phyloP scores from a whole-genome alignment of 2,113 vertebrate genomes.

The Erinaceus europaeus region DNA sequence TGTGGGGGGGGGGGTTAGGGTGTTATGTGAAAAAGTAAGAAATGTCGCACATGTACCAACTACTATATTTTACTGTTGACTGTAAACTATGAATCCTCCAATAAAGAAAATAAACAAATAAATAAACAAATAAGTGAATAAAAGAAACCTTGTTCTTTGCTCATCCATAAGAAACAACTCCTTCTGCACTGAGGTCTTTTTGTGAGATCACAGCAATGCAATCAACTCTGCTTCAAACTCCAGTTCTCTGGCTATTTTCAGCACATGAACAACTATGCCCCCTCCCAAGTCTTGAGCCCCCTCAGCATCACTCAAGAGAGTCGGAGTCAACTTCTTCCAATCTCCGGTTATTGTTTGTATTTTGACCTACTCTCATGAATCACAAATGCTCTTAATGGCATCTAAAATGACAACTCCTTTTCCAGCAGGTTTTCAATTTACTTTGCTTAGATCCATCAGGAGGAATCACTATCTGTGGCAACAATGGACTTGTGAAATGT shows the following conservation, averaged over 20 bases:
- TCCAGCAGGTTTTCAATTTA: too few species aligned
- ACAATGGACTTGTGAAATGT: background rate
- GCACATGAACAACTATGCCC: background rate
- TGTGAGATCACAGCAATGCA: background rate
- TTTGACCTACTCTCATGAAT: too few species aligned
- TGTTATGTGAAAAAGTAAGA: too few species aligned
- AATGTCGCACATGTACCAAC: too few species aligned
- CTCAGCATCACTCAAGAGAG: background rate
- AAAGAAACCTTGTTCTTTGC: background rate
- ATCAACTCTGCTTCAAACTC: background rate
- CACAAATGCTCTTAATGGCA: too few species aligned
- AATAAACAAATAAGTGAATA: too few species aligned
- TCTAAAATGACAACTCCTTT: too few species aligned
- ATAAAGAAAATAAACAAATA: too few species aligned
- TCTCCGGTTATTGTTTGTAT: background rate
- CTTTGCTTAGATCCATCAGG: background rate
- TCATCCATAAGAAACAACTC: background rate
- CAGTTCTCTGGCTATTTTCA: background rate
- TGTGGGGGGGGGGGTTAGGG: too few species aligned
- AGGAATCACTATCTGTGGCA: background rate
- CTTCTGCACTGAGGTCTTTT: background rate
- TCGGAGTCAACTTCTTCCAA: background rate
- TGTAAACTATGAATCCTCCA: too few species aligned
- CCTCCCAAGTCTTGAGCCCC: background rate
- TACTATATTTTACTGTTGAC: too few species aligned